These are phyloP conservation scores for Pimpla rufipes DNA, from an alignment of 2,888 invertebrate species.

Conservation along the genomic window DNA sequence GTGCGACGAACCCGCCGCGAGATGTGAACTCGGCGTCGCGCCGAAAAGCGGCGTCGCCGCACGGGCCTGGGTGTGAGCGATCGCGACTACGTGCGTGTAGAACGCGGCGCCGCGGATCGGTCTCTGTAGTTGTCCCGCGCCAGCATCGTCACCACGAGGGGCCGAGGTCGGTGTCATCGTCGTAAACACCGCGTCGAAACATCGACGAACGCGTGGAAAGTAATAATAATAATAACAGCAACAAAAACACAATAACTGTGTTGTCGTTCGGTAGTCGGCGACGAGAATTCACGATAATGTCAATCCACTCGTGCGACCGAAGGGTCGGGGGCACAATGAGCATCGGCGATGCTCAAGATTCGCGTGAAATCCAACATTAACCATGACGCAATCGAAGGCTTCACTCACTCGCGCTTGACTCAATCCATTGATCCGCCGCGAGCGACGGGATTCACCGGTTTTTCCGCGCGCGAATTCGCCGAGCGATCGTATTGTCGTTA, in stretches of 20 bases:
- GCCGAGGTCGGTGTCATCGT: neutral
- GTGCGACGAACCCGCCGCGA: neutral
- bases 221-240: neutral
- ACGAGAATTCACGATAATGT: neutral
- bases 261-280: neutral
- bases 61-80: neutral
- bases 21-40: neutral
- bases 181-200: neutral
- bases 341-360: neutral
- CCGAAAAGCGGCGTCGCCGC: neutral
- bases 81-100: constrained; percentile 19
- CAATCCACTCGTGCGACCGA: neutral
- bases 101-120: constrained; percentile 19
- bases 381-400: neutral
- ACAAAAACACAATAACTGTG: neutral
- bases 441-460: too few relatives aligned
- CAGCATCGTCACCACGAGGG: neutral
- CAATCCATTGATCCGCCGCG: too few relatives aligned
- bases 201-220: neutral
- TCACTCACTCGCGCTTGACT: too few relatives aligned
- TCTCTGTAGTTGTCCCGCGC: neutral
- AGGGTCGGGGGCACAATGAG: neutral
- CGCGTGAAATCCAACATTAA: neutral
- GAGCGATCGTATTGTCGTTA: neutral
- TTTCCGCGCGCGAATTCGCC: too few relatives aligned